Percentiles rank a stretch among this genome's conserved stretches.
Evolutionary conservation across 2,113 vertebrate species (phyloP).

Genomic region (Psilopsiagon aurifrons): DNA sequence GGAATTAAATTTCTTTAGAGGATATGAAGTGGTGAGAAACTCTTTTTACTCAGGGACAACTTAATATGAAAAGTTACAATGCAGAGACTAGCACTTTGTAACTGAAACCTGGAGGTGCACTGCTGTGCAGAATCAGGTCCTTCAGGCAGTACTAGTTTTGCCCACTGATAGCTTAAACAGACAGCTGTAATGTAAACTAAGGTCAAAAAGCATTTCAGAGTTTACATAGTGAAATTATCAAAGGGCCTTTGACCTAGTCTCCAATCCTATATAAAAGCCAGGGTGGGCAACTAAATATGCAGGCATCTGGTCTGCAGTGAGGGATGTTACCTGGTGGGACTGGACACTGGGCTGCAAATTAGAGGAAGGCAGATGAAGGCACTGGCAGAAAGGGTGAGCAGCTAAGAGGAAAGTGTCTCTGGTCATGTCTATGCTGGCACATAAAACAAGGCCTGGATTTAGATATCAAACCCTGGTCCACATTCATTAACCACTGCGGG

Average conservation of each 20-base stretch:
- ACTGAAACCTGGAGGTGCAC: background rate
- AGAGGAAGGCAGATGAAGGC: background rate
- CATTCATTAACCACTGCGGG: background rate
- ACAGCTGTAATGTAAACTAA: background rate
- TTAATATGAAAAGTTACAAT: background rate
- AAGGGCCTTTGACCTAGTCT: background rate
- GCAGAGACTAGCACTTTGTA: background rate
- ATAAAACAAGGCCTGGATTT: background rate
- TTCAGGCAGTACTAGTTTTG: background rate
- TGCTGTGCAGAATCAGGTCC: background rate
- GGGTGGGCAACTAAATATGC: rapidly evolving
- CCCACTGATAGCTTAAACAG: background rate
- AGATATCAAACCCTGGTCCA: background rate
- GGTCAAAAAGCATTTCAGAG: background rate
- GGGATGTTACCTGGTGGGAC: background rate
- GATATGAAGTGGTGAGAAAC: conserved; percentile 13
- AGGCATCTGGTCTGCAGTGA: background rate
- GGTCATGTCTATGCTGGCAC: background rate
- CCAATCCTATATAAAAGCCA: background rate
- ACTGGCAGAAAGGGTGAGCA: background rate
- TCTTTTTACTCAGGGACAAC: background rate
- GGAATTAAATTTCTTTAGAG: background rate
- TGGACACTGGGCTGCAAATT: background rate
- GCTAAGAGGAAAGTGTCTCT: background rate
- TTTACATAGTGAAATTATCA: background rate